A percentile compares a stretch with the other conserved stretches of the same genome.
Evolutionary conservation across 1,140 invertebrate species (phyloP).

Genomic region (Planococcus citri): DNA sequence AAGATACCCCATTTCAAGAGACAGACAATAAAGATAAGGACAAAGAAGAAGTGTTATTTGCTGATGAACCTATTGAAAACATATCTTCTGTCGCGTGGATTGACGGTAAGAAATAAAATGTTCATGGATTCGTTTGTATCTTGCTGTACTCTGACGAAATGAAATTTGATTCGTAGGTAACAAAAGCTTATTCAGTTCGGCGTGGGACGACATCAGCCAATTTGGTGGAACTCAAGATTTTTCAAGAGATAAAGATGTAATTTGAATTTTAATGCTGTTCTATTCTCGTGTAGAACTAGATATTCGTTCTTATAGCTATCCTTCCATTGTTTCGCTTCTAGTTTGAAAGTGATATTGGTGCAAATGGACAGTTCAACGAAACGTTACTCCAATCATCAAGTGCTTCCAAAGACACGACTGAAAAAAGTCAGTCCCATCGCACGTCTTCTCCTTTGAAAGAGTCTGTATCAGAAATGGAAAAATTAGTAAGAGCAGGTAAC

Average conservation of each 20-base stretch:
- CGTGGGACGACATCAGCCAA: not conserved
- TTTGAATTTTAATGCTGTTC: not conserved
- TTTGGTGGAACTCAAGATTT: not conserved
- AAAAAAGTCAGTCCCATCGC: not conserved
- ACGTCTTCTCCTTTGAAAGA: not conserved
- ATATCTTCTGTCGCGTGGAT: not conserved
- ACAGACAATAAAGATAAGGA: not conserved
- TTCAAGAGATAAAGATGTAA: not conserved
- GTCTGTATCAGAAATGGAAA: conserved; percentile 3
- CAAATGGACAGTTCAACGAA: not conserved
- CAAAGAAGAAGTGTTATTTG: not conserved
- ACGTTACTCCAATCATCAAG: not conserved
- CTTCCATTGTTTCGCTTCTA: not conserved
- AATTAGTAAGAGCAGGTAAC: not conserved
- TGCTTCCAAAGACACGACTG: not conserved
- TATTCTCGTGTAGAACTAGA: too few species aligned
- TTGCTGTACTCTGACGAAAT: not conserved
- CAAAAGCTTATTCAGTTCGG: not conserved
- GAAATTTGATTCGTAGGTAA: not conserved
- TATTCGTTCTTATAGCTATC: too few species aligned
- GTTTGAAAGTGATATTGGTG: not conserved
- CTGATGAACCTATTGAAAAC: not conserved
- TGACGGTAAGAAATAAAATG: not conserved
- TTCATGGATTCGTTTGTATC: not conserved
- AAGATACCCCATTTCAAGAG: not conserved